These are phyloP conservation scores for Borostomias antarcticus DNA, from an alignment of 2,797 vertebrate species.

Conservation along the genomic window DNA sequence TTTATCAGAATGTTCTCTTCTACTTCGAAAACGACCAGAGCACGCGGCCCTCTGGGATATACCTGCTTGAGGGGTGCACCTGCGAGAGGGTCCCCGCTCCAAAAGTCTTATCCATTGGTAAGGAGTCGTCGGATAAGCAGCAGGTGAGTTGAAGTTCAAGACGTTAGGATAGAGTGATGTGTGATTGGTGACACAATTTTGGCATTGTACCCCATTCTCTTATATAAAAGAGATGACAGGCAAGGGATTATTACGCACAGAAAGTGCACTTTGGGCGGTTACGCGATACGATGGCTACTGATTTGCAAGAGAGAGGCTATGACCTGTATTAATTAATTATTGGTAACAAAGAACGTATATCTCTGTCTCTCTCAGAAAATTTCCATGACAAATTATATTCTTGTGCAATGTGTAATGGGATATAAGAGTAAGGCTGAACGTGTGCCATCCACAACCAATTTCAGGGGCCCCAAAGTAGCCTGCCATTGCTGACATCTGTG, in stretches of 20 bases:
- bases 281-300: too few species aligned
- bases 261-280: neutral
- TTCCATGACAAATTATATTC: too few species aligned
- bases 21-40: conserved; percentile 95
- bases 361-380: too few species aligned
- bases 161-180: neutral
- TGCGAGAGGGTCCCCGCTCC: conserved; percentile 87
- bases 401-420: too few species aligned
- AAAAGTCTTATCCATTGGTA: conserved; percentile 79
- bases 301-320: too few species aligned
- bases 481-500: too few species aligned
- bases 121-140: conserved; percentile 86
- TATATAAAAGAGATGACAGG: conserved; percentile 5
- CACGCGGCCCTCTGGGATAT: conserved; percentile 88
- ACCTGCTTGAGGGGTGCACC: conserved; percentile 92
- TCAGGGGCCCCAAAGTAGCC: too few species aligned
- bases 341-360: too few species aligned
- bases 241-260: conserved; percentile 1
- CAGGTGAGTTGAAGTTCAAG: conserved; percentile 39
- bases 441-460: too few species aligned
- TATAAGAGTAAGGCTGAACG: too few species aligned
- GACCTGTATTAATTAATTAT: too few species aligned
- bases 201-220: neutral
- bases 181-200: neutral
- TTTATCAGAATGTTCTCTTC: conserved; percentile 92